phyloP scores from a whole-genome alignment of 1,140 invertebrate species.

The Saxidomus purpurata region DNA sequence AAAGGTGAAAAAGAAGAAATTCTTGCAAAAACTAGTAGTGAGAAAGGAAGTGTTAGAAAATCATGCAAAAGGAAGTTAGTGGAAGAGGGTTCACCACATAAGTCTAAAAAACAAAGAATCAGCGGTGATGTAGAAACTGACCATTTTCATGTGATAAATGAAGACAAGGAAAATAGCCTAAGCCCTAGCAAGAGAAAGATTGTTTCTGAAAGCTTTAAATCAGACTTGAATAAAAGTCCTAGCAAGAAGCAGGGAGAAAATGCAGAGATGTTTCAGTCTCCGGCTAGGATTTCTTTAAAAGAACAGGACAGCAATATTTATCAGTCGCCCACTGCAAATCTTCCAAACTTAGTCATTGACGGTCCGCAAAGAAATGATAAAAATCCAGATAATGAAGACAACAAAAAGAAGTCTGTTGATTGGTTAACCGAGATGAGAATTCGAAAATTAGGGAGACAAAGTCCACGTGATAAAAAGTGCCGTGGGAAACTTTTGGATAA shows the following conservation, averaged over 20 bases:
- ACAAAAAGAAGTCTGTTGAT: slow-evolving; percentile 15
- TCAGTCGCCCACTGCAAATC: slow-evolving; percentile 60
- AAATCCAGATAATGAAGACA: not conserved
- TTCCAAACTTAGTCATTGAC: slow-evolving; percentile 59
- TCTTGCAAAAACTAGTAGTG: not conserved
- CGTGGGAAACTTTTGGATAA: slow-evolving; percentile 14
- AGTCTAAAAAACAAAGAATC: slow-evolving; percentile 22
- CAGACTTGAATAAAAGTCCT: slow-evolving; percentile 38
- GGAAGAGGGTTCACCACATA: slow-evolving; percentile 23
- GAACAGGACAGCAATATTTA: not conserved
- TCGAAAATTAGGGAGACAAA: slow-evolving; percentile 1
- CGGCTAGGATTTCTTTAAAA: not conserved
- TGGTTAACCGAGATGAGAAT: slow-evolving; percentile 63
- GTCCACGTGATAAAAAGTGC: slow-evolving; percentile 25
- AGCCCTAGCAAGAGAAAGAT: slow-evolving; percentile 34
- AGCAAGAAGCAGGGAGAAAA: not conserved
- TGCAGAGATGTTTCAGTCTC: slow-evolving; percentile 18
- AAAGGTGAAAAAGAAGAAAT: not conserved
- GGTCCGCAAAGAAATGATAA: not conserved
- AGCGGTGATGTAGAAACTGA: not conserved
- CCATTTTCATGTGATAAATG: not conserved
- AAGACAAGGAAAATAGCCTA: slow-evolving; percentile 9
- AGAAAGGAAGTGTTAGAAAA: not conserved
- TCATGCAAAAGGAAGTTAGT: slow-evolving; percentile 62
- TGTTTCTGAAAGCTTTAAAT: slow-evolving; percentile 10